These are phyloP conservation scores for Machimus atricapillus DNA, from an alignment of 2,888 invertebrate genomes.

Conservation along the genomic window DNA sequence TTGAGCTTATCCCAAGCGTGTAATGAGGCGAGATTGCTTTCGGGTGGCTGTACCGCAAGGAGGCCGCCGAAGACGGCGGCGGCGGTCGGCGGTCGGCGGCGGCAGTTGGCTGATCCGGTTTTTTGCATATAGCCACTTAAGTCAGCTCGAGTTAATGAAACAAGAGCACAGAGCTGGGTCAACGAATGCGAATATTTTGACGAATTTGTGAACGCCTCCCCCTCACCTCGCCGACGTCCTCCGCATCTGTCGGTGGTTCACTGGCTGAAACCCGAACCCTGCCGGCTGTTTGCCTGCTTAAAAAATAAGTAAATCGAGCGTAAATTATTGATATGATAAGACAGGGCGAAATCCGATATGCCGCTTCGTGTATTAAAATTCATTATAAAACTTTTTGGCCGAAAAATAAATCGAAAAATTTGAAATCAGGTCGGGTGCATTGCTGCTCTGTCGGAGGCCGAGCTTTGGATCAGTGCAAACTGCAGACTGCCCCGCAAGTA, in stretches of 20 bases:
- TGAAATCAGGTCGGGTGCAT: slow-evolving; percentile 13
- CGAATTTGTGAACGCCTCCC: not conserved
- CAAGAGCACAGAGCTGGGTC: slow-evolving; percentile 8
- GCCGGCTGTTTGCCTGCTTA: slow-evolving; percentile 37
- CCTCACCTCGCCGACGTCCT: not conserved
- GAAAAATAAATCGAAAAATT: slow-evolving; percentile 27
- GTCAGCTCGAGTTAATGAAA: not conserved
- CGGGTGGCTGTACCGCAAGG: slow-evolving; percentile 27
- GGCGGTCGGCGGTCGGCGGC: not conserved
- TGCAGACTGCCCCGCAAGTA: not conserved
- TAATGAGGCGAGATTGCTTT: slow-evolving; percentile 33
- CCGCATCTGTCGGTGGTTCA: not conserved
- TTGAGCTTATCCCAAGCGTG: slow-evolving; percentile 26
- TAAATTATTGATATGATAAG: slow-evolving; percentile 44
- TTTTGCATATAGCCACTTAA: slow-evolving; percentile 24
- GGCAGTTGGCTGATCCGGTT: slow-evolving; percentile 8
- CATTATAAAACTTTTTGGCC: slow-evolving; percentile 5
- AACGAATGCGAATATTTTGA: slow-evolving; percentile 17
- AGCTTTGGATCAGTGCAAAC: not conserved
- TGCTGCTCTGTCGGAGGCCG: not conserved
- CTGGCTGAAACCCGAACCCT: slow-evolving; percentile 1
- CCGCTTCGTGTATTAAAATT: slow-evolving; percentile 33
- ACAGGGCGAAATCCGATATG: slow-evolving; percentile 33
- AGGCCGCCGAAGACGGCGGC: not conserved
- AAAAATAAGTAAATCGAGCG: slow-evolving; percentile 41